These are phyloP conservation scores for Scomber colias DNA, from an alignment of 2,113 vertebrate genomes.

Conservation along the genomic window DNA sequence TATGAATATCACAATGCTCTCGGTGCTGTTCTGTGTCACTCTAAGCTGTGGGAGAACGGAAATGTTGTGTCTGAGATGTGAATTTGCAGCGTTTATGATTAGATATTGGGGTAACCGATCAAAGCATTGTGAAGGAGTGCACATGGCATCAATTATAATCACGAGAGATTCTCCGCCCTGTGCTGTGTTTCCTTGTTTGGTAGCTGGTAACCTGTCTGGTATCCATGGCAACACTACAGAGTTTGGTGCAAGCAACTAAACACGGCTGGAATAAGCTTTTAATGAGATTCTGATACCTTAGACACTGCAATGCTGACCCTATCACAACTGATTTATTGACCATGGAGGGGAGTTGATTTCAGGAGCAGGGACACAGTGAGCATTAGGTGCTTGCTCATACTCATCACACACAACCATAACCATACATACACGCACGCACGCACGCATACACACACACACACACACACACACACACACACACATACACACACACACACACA, in stretches of 20 bases:
- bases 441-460: conserved; percentile 20
- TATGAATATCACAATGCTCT: conserved; percentile 74
- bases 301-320: conserved; percentile 62
- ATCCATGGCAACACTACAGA: conserved; percentile 76
- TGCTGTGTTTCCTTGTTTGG: conserved; percentile 61
- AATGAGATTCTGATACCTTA: conserved; percentile 72
- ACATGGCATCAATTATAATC: conserved; percentile 49
- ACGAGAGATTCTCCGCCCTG: conserved; percentile 44
- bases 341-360: conserved; percentile 55
- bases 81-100: conserved; percentile 44
- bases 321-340: conserved; percentile 74
- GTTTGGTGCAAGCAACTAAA: conserved; percentile 65
- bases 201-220: conserved; percentile 72
- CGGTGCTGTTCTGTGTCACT: conserved; percentile 41
- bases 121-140: conserved; percentile 27
- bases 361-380: conserved; percentile 37
- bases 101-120: conserved; percentile 46
- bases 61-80: conserved; percentile 25
- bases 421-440: conserved; percentile 23
- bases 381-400: conserved; percentile 41
- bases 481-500: too few species aligned
- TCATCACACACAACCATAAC: conserved; percentile 15
- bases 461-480: conserved; percentile 21
- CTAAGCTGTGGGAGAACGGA: conserved; percentile 9
- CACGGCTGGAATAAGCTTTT: conserved; percentile 65